Evolutionary conservation across 2,797 vertebrate species (phyloP).

Genomic region (Pangasius macronema): DNA sequence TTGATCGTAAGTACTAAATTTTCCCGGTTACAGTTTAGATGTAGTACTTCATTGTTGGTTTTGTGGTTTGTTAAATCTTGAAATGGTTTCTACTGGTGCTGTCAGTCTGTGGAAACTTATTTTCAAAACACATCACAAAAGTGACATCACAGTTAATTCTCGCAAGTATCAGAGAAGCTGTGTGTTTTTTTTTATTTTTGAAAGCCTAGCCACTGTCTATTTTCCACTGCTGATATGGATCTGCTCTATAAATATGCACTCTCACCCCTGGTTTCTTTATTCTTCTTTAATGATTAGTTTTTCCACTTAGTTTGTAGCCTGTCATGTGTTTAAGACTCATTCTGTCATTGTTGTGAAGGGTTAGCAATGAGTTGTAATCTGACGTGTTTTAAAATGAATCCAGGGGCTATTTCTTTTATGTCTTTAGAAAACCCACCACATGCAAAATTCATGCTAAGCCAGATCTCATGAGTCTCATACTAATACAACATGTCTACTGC

Average conservation of each 20-base stretch:
- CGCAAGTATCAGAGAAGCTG: not conserved
- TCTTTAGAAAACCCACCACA: not conserved
- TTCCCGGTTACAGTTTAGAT: not conserved
- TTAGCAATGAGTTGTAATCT: not conserved
- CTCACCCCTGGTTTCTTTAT: not conserved
- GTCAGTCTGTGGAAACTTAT: not conserved
- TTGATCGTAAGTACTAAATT: slow-evolving; percentile 92
- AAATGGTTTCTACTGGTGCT: not conserved
- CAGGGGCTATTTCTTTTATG: not conserved
- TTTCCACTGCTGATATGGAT: slow-evolving; percentile 23
- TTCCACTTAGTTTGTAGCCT: not conserved
- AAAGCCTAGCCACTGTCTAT: not conserved
- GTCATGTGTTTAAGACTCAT: not conserved
- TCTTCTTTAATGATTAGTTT: not conserved
- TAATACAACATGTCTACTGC: not conserved
- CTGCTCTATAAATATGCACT: slow-evolving; percentile 1
- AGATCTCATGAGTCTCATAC: not conserved
- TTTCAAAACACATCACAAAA: not conserved
- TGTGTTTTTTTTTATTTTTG: too few species aligned
- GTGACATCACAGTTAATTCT: not conserved
- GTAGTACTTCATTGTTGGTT: not conserved
- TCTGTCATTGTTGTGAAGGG: not conserved
- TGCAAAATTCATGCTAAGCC: not conserved
- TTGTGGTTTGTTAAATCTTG: slow-evolving; percentile 25
- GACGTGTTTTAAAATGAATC: not conserved